Evolutionary conservation across 2,888 invertebrate genomes (phyloP).

Genomic region (Cryptocheilus praepositus): DNA sequence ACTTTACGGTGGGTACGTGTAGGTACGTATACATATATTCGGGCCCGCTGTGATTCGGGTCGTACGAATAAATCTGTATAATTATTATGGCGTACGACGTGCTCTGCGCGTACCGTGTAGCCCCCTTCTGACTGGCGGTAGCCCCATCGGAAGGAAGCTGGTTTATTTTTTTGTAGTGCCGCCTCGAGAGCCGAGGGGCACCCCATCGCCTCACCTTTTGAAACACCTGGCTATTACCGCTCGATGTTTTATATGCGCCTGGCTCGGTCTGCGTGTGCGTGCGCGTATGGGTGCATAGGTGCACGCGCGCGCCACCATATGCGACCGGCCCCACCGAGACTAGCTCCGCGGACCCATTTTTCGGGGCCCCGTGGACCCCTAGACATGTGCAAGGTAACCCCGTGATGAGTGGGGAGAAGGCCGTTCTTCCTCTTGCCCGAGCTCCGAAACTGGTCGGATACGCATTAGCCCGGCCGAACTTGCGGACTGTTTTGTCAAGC

Average conservation of each 20-base stretch:
- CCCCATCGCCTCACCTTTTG: slow-evolving; percentile 68
- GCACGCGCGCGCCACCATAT: slow-evolving; percentile 66
- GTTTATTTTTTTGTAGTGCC: slow-evolving; percentile 66
- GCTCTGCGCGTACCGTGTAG: slow-evolving; percentile 47
- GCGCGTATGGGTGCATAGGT: no score
- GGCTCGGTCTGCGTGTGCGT: slow-evolving; percentile 22
- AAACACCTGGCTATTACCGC: slow-evolving; percentile 74
- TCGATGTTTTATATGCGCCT: slow-evolving; percentile 58
- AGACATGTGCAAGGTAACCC: slow-evolving; percentile 63
- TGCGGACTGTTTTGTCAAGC: slow-evolving; percentile 13
- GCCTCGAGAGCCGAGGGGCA: slow-evolving; percentile 60
- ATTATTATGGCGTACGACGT: slow-evolving; percentile 45
- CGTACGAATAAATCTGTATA: slow-evolving; percentile 63
- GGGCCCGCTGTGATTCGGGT: slow-evolving; percentile 48
- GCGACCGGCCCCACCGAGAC: slow-evolving; percentile 73
- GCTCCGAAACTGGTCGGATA: slow-evolving; percentile 21
- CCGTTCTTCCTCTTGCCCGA: slow-evolving; percentile 27
- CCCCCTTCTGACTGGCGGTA: slow-evolving; percentile 44
- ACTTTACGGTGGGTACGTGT: no score
- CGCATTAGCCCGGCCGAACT: slow-evolving; percentile 4
- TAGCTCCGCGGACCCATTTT: slow-evolving; percentile 71
- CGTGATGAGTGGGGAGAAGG: slow-evolving; percentile 24
- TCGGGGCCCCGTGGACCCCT: slow-evolving; percentile 61
- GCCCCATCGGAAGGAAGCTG: slow-evolving; percentile 70
- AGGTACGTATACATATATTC: slow-evolving; percentile 13